Evolutionary conservation across 2,888 invertebrate genomes (phyloP), one percentile per base, ranked within the genome.

Genomic region (Dione vanillae): DNA sequence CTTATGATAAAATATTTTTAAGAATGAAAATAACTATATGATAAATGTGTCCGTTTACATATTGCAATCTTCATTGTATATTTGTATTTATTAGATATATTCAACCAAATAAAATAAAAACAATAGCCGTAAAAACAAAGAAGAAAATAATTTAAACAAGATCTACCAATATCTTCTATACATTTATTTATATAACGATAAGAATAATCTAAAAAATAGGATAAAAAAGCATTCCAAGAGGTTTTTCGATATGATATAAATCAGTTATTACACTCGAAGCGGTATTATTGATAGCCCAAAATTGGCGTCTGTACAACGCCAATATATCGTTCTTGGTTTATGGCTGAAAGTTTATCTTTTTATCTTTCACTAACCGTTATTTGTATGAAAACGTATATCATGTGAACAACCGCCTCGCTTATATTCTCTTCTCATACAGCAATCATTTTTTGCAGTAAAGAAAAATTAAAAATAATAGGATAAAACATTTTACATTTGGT

Each of bases 311-410:
- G 58, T 56, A 68, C 62, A 51, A 51, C 47, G 61, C 64, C 62
- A 64, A 73, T 52, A 67, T 20, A 69, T 69, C 54, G 54, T 64
- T 47, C 41, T 64, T 69, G 51, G 47, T 71, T 71, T 73, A 69
- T 69, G 45, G 47, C 58, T 40, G 19, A 65, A 74, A 71, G 54
- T 69, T 71, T 67, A 59, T 73, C 69, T 64, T 62, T 66, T 64
- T 69, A 71, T 67, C 66, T 67, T 71, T 69, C 66, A 58, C 47
- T 74, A 69, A 59, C 64, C 58, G 52, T 65, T 70, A 69, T 72
- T 67, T 67, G 64, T 67, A 52, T 58, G n/a, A 66, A 69, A 69
- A n/a, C 61, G 66, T 72, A 68, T 65, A 65, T 67, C 68, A 67
- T 69, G 66, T 51, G 52, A 47, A 68, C 51, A 67, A 67, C 54